Base-by-base conservation (phyloP, 2,888 invertebrate genomes). In the Spisula solida region DNA sequence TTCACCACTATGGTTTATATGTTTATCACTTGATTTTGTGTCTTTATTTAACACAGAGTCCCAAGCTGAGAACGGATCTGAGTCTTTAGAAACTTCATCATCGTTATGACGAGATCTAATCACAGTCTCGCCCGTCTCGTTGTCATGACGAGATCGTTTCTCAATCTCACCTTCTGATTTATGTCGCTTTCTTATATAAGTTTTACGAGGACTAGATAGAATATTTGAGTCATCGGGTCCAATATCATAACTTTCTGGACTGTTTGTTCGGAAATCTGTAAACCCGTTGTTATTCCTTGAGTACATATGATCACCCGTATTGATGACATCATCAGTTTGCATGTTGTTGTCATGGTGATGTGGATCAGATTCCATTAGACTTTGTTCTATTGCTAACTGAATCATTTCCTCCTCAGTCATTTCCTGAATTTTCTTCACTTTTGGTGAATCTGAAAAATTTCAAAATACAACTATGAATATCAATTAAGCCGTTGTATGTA, bases 341-440 rank as follows among this genome's bases (percentile, higher is more conserved):
- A 83, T 47, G 85, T 70, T 60, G 90, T 90, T 88, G 60, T 60
- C 81, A 79, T 87, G 82, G 82, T 85, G 78, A 84, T 87, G 34
- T 47, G 82, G 70, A 56, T 90, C 81, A 5, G 90, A 56, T 14
- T 93, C 93, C 87, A 90, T 90, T 66, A 95, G 89, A 87, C 94
- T 94, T 79, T 93, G 92, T 78, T 92, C 90, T 81, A 94, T 94
- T 16, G 95, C 95, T 41, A 94, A 80, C 75, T 93, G 91, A 18
- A 95, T 87, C 88, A 91, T 90, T 89, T 95, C 93, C 14, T 95
- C 95, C 51, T 94, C 94, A 0, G 94, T 90, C 93, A 95, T 88
- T 10, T 88, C 88, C 25, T 90, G 78, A 18, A 90, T 16, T 18
- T 88, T 75, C 34, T 86, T 88, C 12, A 8, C 31, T 70, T 66